Conservation (phyloP, 1,140 invertebrate species). For the Bathynomus jamesi region DNA sequence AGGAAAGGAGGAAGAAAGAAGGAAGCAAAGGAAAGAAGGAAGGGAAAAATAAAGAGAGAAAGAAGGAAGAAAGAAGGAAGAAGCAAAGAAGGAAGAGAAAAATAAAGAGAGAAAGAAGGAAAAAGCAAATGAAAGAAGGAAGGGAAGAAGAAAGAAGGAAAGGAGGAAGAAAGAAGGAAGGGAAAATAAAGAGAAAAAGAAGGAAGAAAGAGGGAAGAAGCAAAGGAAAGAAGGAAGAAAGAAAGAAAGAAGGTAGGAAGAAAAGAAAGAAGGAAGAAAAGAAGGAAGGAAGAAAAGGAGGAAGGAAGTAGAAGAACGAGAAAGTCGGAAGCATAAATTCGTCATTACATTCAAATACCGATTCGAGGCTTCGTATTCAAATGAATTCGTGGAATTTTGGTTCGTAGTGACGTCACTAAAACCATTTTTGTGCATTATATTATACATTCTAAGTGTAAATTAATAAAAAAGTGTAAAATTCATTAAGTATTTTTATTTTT, state of each 20-base stretch:
- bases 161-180: background rate
- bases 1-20: too few relatives aligned
- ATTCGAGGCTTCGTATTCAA: too few relatives aligned
- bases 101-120: background rate
- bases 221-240: background rate
- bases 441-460: too few relatives aligned
- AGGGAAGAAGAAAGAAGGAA: background rate
- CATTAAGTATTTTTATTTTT: too few relatives aligned
- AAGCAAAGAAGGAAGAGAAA: background rate
- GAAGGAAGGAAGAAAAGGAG: background rate
- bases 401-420: too few relatives aligned
- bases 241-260: background rate
- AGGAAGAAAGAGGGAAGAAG: background rate
- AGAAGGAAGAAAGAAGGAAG: background rate
- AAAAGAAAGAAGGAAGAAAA: background rate
- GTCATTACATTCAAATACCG: too few relatives aligned
- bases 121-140: background rate
- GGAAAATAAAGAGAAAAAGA: background rate
- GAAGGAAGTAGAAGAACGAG: background rate
- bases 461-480: too few relatives aligned
- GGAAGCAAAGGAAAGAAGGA: background rate
- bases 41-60: background rate
- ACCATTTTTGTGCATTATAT: too few relatives aligned
- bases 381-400: too few relatives aligned
- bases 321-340: too few relatives aligned